Conservation (phyloP, 2,888 invertebrate genomes). For the Lithophane leautieri region DNA sequence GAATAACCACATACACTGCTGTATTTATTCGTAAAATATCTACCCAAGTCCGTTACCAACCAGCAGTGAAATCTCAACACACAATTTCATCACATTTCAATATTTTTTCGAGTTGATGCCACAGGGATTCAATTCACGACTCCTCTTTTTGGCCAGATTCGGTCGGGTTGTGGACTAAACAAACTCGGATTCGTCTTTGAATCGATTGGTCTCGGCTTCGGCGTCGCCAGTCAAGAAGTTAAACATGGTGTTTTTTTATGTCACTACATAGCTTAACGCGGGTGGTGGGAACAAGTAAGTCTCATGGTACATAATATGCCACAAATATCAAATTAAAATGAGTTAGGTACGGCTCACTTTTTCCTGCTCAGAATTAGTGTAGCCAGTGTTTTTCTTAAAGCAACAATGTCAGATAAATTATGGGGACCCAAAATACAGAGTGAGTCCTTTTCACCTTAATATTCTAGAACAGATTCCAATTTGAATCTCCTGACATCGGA, state of each 20-base stretch:
- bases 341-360: conserved; percentile 41
- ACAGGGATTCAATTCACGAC: conserved; percentile 84
- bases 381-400: conserved; percentile 19
- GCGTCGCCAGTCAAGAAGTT: conserved; percentile 67
- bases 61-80: conserved; percentile 65
- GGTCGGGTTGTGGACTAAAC: conserved; percentile 84
- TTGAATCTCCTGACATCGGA: not conserved
- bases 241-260: conserved; percentile 71
- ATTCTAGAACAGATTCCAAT: not conserved
- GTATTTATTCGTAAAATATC: not conserved
- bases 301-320: conserved; percentile 37
- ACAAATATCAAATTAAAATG: conserved; percentile 53
- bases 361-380: not conserved
- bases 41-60: not conserved
- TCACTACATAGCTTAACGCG: conserved; percentile 60
- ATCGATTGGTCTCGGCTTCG: conserved; percentile 84
- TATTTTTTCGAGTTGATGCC: conserved; percentile 38
- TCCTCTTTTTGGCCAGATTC: conserved; percentile 86
- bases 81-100: conserved; percentile 6
- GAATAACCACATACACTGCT: conserved; percentile 67
- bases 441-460: too few species aligned
- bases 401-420: not conserved
- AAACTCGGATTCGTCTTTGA: conserved; percentile 82
- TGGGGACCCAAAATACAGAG: not conserved
- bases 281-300: conserved; percentile 71